A percentile compares a stretch with the other conserved stretches of the same genome.
These are phyloP conservation scores for Cartodere bifasciata DNA, from an alignment of 2,888 invertebrate genomes.

Conservation along the genomic window DNA sequence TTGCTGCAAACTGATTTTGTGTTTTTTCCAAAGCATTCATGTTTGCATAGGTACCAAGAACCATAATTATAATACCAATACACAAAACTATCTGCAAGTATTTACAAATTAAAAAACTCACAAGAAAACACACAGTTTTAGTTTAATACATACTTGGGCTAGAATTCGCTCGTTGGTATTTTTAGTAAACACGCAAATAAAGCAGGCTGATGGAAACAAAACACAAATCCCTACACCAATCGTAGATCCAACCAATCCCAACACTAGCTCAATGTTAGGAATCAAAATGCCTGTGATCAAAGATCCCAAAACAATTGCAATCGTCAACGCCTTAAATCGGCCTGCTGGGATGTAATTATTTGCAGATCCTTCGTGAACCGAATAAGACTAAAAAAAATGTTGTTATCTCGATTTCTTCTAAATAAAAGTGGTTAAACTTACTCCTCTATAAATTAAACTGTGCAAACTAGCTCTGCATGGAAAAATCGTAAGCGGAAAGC, in stretches of 20 bases:
- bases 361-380: slow-evolving; percentile 45
- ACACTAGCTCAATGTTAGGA: slow-evolving; percentile 88
- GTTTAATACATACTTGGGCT: slow-evolving; percentile 54
- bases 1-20: too few species aligned
- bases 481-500: slow-evolving; percentile 93
- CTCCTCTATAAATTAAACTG: slow-evolving; percentile 77
- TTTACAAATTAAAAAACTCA: slow-evolving; percentile 5
- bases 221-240: slow-evolving; percentile 89
- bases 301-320: slow-evolving; percentile 62
- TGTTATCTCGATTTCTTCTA: too few species aligned
- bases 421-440: too few species aligned
- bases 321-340: slow-evolving; percentile 73
- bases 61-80: slow-evolving; percentile 75
- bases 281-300: slow-evolving; percentile 72
- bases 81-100: slow-evolving; percentile 56
- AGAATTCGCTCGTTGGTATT: slow-evolving; percentile 70
- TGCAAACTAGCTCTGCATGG: slow-evolving; percentile 90
- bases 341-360: slow-evolving; percentile 68
- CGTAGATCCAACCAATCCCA: slow-evolving; percentile 89
- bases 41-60: slow-evolving; percentile 85
- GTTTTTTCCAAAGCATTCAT: slow-evolving; percentile 55
- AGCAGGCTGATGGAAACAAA: slow-evolving; percentile 84
- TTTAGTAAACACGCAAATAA: slow-evolving; percentile 71
- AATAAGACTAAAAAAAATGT: slow-evolving; percentile 43
- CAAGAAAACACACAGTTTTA: neutral